Percentiles rank a stretch among this genome's conserved stretches.
Evolutionary conservation across 2,113 vertebrate species (phyloP).

Genomic region (Pomatostomus ruficeps): DNA sequence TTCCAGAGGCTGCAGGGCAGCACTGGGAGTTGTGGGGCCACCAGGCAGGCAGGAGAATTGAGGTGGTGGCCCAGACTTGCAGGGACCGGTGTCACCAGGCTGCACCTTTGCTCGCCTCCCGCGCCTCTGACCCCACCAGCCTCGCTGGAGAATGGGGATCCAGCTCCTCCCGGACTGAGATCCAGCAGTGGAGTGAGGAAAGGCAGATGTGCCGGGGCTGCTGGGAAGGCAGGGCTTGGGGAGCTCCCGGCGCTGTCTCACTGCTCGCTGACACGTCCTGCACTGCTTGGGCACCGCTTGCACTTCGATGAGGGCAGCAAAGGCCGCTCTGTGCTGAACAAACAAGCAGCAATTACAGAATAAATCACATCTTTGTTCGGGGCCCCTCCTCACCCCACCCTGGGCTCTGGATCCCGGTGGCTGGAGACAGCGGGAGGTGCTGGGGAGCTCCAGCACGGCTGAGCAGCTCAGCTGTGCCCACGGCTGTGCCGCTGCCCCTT

Average conservation of each 20-base stretch:
- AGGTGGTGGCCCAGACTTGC: neutral
- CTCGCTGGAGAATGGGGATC: neutral
- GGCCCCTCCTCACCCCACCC: neutral
- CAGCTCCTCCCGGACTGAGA: neutral
- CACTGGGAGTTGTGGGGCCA: neutral
- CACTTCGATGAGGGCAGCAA: neutral
- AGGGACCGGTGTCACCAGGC: neutral
- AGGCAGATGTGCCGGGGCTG: neutral
- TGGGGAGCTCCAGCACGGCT: neutral
- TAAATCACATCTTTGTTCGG: neutral
- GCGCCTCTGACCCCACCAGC: neutral
- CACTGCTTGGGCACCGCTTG: neutral
- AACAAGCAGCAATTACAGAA: neutral
- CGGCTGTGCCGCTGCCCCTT: neutral
- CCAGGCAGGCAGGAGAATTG: neutral
- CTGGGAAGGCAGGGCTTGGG: too few relatives aligned
- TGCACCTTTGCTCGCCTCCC: neutral
- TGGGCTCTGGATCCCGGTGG: neutral
- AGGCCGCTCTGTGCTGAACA: neutral
- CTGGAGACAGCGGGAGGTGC: neutral
- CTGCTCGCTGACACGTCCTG: neutral
- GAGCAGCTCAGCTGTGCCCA: neutral
- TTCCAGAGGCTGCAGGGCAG: neutral
- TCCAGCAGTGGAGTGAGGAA: neutral
- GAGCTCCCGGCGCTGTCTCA: neutral